Conservation (phyloP, 2,113 vertebrate genomes). For the Neopipo cinnamomea region DNA sequence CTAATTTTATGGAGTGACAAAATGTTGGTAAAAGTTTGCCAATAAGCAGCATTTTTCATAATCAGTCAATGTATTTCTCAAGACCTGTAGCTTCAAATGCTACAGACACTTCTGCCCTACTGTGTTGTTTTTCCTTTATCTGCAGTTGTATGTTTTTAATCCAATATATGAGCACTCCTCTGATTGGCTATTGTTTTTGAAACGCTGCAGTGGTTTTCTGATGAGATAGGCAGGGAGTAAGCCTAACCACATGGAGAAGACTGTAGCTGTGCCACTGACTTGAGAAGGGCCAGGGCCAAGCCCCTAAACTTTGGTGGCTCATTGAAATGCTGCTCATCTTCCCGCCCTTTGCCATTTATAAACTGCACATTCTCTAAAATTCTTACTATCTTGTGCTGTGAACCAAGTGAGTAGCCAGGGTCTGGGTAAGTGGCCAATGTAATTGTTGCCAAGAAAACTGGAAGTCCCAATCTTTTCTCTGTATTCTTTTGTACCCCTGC, state of each 20-base stretch:
- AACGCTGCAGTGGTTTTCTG: not conserved
- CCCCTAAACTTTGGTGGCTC: not conserved
- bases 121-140: not conserved
- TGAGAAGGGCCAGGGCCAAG: not conserved
- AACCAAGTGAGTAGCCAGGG: not conserved
- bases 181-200: not conserved
- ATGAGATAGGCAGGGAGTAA: not conserved
- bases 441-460: not conserved
- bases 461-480: not conserved
- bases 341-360: not conserved
- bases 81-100: not conserved
- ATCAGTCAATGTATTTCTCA: not conserved
- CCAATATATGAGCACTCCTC: not conserved
- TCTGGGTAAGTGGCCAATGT: not conserved
- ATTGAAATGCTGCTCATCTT: not conserved
- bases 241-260: not conserved
- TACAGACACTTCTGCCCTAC: not conserved
- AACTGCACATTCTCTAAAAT: not conserved
- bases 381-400: not conserved
- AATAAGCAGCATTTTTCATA: not conserved
- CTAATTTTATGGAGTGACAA: constrained; percentile 4
- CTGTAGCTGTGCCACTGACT: not conserved
- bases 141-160: not conserved
- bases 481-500: not conserved
- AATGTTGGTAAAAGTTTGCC: not conserved